Percentiles rank a stretch among this genome's conserved stretches.
Evolutionary conservation across 2,888 invertebrate species (phyloP).

Genomic region (Apotomis capreana): DNA sequence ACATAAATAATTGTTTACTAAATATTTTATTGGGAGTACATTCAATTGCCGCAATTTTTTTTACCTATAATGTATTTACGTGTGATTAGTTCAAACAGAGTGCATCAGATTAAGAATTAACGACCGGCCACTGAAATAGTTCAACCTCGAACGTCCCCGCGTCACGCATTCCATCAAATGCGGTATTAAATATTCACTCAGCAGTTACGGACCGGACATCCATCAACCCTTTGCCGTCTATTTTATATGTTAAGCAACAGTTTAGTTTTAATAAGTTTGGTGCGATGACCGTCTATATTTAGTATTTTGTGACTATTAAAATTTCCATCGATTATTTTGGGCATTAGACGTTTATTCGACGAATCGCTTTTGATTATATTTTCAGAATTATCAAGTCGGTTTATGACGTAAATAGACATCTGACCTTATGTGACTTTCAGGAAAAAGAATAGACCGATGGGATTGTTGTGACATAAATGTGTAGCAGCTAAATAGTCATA

Average conservation of each 20-base stretch:
- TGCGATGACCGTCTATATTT: not conserved
- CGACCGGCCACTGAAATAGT: constrained; percentile 72
- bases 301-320: not conserved
- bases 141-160: constrained; percentile 66
- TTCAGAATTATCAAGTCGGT: no score
- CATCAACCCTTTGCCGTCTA: constrained; percentile 74
- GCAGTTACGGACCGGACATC: constrained; percentile 72
- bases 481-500: no score
- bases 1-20: no score
- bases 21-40: no score
- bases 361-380: no score
- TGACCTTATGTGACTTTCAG: no score
- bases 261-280: constrained; percentile 2
- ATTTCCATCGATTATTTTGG: not conserved
- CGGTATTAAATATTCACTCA: constrained; percentile 75
- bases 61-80: constrained; percentile 4
- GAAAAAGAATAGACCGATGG: no score
- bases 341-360: no score
- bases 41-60: no score
- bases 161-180: constrained; percentile 69
- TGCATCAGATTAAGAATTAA: constrained; percentile 70
- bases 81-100: constrained; percentile 60
- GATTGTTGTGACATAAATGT: no score
- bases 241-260: constrained; percentile 56
- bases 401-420: no score